Percentiles rank a stretch among this genome's conserved stretches.
Conservation (phyloP, 1,140 invertebrate genomes). For the Stratiolaelaps scimitus region DNA sequence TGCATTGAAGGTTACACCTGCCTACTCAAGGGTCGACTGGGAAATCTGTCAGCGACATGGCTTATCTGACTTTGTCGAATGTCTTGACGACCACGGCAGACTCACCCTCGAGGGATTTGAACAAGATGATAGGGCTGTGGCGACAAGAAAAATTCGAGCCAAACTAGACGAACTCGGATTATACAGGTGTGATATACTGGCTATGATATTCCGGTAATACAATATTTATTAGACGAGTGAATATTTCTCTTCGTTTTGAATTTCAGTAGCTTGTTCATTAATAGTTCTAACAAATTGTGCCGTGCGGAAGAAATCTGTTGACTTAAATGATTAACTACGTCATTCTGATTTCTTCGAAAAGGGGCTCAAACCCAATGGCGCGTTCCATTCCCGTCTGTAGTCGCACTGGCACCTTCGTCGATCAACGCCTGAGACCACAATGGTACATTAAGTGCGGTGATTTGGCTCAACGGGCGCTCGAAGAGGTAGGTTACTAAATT, state of each 20-base stretch:
- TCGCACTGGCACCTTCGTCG: conserved; percentile 92
- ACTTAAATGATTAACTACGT: too few species aligned
- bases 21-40: conserved; percentile 94
- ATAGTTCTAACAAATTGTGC: too few species aligned
- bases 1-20: conserved; percentile 97
- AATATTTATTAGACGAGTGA: too few species aligned
- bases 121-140: conserved; percentile 57
- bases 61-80: conserved; percentile 67
- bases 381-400: conserved; percentile 83
- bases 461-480: neutral
- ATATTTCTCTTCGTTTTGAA: too few species aligned
- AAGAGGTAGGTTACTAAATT: neutral
- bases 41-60: conserved; percentile 71
- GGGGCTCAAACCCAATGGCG: neutral
- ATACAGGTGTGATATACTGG: conserved; percentile 71
- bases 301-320: too few species aligned
- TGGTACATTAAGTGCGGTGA: conserved; percentile 55
- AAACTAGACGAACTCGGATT: conserved; percentile 62
- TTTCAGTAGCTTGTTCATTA: too few species aligned
- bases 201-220: too few species aligned
- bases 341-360: too few species aligned
- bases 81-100: conserved; percentile 79
- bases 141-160: conserved; percentile 63
- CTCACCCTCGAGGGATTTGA: conserved; percentile 44
- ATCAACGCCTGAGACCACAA: conserved; percentile 90